Evolutionary conservation across 1,140 invertebrate genomes (phyloP), one percentile per base, ranked within the genome.

Genomic region (Maniola jurtina): DNA sequence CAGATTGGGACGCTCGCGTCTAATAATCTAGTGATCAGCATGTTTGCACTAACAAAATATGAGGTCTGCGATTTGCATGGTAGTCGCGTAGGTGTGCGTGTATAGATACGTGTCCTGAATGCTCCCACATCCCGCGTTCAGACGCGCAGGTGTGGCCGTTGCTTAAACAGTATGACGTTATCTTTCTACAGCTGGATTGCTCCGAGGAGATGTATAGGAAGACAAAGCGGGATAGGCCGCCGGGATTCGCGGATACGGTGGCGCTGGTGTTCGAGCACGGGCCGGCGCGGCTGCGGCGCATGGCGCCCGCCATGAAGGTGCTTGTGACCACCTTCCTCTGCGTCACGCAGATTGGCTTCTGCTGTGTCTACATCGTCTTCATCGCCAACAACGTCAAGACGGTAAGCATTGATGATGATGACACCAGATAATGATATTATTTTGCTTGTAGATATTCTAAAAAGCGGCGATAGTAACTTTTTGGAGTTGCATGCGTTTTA

Each of bases 351-450:
- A 92, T 97, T 62, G 97, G 97, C 40, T 97, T 98, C 80, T 97
- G 97, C 81, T 97, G 96, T 77, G 96, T 97, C 0, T 98, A 98
- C 89, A 94, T 97, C 36, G 94, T 97, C 1, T 98, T 98, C 81
- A 95, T 97, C n/a, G 94, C 96, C 5, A 93, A 94, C 52, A 97
- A 94, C 78, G 90, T 95, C 8, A 94, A 95, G 81, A 92, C 93
- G 90, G 93, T 94, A 14, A 42, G 42, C 11, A 4, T 25, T 25
- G 7, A 10, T 11, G 6, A 45, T 8, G 9, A n/a, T n/a, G n/a
- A n/a, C n/a, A n/a, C n/a, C n/a, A n/a, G n/a, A n/a, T n/a, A n/a
- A n/a, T n/a, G n/a, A n/a, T n/a, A 25, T 4, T 4, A 25, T 25
- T 1, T 1, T 25, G 25, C 25, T 25, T 25, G 25, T 25, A 25